These are phyloP conservation scores for Bradysia coprophila DNA, from an alignment of 1,140 invertebrate species.

Conservation along the genomic window DNA sequence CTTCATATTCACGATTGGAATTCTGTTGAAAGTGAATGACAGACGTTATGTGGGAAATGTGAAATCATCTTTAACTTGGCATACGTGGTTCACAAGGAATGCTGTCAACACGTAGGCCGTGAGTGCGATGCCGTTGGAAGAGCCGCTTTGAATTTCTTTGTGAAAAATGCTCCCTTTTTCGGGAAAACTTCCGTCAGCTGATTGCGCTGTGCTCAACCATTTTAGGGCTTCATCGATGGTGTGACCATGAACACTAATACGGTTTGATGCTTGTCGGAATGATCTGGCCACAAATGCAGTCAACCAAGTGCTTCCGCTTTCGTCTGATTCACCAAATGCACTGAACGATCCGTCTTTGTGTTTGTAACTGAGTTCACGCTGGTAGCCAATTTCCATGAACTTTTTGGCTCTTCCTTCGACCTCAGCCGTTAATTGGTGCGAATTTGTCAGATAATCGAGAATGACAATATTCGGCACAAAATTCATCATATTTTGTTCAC, in stretches of 20 bases:
- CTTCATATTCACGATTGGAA: no score
- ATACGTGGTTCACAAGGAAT: conserved; percentile 62
- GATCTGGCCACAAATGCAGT: conserved; percentile 87
- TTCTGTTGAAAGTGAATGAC: no score
- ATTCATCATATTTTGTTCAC: conserved; percentile 89
- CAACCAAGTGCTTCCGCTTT: conserved; percentile 80
- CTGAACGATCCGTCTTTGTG: conserved; percentile 87
- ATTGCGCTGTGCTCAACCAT: conserved; percentile 45
- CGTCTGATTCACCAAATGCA: conserved; percentile 61
- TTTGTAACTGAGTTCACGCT: conserved; percentile 79
- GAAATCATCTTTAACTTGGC: no score
- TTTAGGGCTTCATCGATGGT: conserved; percentile 53
- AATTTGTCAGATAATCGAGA: conserved; percentile 43
- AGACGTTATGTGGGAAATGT: no score
- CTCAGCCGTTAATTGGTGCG: conserved; percentile 13
- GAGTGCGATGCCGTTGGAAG: conserved; percentile 15
- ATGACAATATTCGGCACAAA: conserved; percentile 83
- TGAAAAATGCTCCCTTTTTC: conserved; percentile 59
- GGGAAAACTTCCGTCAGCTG: conserved; percentile 64
- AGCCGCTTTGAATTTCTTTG: conserved; percentile 54
- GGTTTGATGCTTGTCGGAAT: conserved; percentile 59
- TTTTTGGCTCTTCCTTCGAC: conserved; percentile 48
- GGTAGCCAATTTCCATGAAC: conserved; percentile 75
- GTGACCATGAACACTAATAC: conserved; percentile 58
- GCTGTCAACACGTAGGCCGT: conserved; percentile 31